phyloP scores from a whole-genome alignment of 2,888 invertebrate species.

The Drosophila antonietae region DNA sequence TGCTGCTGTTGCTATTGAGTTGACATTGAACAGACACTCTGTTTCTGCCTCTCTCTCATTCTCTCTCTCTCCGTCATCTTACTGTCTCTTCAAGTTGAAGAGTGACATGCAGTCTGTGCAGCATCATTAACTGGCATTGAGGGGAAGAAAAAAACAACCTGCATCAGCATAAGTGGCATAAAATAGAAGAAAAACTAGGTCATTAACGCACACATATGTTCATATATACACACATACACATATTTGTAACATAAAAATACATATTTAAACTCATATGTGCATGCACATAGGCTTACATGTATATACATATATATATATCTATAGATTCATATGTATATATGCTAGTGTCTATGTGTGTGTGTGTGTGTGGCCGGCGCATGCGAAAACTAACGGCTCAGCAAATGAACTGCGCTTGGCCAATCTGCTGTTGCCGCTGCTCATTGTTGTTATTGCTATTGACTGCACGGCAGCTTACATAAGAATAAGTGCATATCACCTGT shows the following conservation, averaged over 20 bases:
- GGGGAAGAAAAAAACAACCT: slow-evolving; percentile 28
- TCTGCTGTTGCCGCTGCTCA: slow-evolving; percentile 1
- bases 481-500: slow-evolving; percentile 29
- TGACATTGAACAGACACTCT: slow-evolving; percentile 48
- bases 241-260: too few relatives aligned
- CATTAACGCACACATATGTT: slow-evolving; percentile 51
- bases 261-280: neutral
- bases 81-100: slow-evolving; percentile 13
- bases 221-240: neutral
- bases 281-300: neutral
- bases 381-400: slow-evolving; percentile 47
- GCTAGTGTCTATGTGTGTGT: neutral
- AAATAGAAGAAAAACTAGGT: slow-evolving; percentile 48
- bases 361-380: slow-evolving; percentile 57
- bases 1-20: slow-evolving; percentile 20
- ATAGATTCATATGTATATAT: neutral
- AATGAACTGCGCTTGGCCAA: slow-evolving; percentile 34
- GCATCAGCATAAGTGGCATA: slow-evolving; percentile 38
- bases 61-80: neutral
- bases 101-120: slow-evolving; percentile 27
- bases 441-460: slow-evolving; percentile 32
- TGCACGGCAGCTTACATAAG: slow-evolving; percentile 62
- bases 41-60: slow-evolving; percentile 1
- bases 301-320: neutral
- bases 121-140: slow-evolving; percentile 56